Percentiles rank a stretch among this genome's conserved stretches.
These are phyloP conservation scores for Sinocyclocheilus maitianheensis DNA, from an alignment of 2,113 vertebrate genomes.

Conservation along the genomic window DNA sequence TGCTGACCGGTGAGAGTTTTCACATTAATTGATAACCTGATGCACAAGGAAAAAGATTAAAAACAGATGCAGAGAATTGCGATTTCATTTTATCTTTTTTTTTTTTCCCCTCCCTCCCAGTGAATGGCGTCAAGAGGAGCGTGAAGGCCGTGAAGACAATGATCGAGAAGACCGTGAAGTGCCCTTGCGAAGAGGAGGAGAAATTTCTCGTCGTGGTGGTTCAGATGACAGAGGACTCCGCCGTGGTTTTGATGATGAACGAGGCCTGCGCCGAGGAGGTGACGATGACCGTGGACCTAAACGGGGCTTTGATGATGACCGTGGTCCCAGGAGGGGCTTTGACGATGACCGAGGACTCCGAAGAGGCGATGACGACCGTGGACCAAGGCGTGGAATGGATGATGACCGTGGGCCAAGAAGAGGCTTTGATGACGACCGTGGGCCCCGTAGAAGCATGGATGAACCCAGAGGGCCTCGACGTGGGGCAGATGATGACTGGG, in stretches of 20 bases:
- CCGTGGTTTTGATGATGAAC: constrained; percentile 72
- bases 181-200: constrained; percentile 63
- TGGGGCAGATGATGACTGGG: constrained; percentile 81
- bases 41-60: neutral
- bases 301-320: constrained; percentile 68
- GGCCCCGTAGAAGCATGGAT: constrained; percentile 60
- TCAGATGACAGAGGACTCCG: constrained; percentile 65
- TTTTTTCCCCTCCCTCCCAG: constrained; percentile 43
- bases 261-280: constrained; percentile 66
- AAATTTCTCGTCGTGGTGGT: constrained; percentile 53
- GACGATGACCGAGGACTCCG: constrained; percentile 69
- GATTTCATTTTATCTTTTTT: neutral
- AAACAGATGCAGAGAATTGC: neutral
- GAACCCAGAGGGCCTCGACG: constrained; percentile 67
- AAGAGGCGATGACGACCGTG: constrained; percentile 58
- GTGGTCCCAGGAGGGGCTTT: constrained; percentile 66
- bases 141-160: constrained; percentile 81
- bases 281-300: constrained; percentile 67
- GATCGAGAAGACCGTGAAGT: constrained; percentile 76
- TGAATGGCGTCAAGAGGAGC: constrained; percentile 78
- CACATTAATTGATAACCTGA: neutral
- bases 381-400: constrained; percentile 54
- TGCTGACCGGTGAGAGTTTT: constrained; percentile 71
- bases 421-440: constrained; percentile 73
- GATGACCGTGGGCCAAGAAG: constrained; percentile 66